Evolutionary conservation across 2,797 vertebrate genomes (phyloP), one percentile per base, ranked within the genome.

Genomic region (Leucoraja ocellata): DNA sequence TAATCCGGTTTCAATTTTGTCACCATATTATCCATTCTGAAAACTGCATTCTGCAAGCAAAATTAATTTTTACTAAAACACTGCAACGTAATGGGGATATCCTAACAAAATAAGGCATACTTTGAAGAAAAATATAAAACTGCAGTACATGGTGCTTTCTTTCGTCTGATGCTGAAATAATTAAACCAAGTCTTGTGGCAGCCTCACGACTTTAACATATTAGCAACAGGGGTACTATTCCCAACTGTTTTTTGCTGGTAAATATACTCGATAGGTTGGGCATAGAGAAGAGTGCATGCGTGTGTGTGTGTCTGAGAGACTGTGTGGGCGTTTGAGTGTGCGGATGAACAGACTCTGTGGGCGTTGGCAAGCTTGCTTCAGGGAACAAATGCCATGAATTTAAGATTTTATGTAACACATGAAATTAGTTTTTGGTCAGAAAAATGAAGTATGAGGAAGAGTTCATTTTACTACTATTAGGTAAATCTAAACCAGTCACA

Each of bases 291-390:
- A 94, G 93, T 68, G 91, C 46, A 54, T 54, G 46, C 46, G 83
- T 68, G 65, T 68, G 93, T 32, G 32, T 88, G 94, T 73, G 93
- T 28, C 94, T 93, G 93, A 92, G 84, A 74, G 71, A 88, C 83
- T 94, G 94, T 93, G 94, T 94, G 94, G 94, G 93, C 46, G 80
- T 94, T 39, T 71, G 93, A 79, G 23, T 94, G 93, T 93, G 94
- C 93, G 93, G 94, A 94, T 95, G 58, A 94, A 94, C 93, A 94
- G 83, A 58, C 93, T 91, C 95, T 95, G 95, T 96, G 96, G 96
- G 96, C 96, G 96, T 96, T 95, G 95, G 96, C 96, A 95, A 95
- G 95, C 93, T 96, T 96, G 96, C 96, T 96, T 96, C 95, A 95
- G 96, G 96, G 96, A 97, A 97, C 96, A 92, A 76, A 92, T 88